Conservation (phyloP, 2,888 invertebrate species). For the Geophilus truncorum region DNA sequence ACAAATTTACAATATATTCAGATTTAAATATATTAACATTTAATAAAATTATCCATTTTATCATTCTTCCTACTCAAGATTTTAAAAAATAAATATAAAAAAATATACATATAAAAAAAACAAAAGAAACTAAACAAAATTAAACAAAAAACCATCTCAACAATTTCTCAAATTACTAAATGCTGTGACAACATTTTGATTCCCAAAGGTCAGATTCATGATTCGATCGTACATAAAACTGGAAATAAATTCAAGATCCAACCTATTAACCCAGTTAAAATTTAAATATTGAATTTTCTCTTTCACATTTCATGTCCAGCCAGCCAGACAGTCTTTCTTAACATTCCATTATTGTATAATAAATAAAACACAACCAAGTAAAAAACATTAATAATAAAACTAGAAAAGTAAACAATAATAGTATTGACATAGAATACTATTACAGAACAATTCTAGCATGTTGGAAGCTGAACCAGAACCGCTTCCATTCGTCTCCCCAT, state of each 20-base stretch:
- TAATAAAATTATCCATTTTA: neutral
- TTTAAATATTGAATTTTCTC: constrained; percentile 6
- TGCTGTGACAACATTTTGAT: neutral
- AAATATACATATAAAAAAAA: constrained; percentile 21
- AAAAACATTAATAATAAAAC: neutral
- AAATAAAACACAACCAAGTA: constrained; percentile 17
- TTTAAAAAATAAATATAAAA: constrained; percentile 9
- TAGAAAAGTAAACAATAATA: neutral
- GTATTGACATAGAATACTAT: neutral
- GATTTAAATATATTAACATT: neutral
- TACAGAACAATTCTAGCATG: neutral
- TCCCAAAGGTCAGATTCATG: constrained; percentile 6
- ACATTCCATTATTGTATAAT: constrained; percentile 17
- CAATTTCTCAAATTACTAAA: neutral
- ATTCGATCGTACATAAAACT: neutral
- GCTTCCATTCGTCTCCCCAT: constrained; percentile 25
- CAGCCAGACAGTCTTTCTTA: constrained; percentile 13
- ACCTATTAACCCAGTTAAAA: constrained; percentile 19
- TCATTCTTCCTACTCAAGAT: constrained; percentile 1
- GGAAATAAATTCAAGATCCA: neutral
- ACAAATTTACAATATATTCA: neutral
- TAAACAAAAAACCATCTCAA: neutral
- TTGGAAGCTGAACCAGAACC: constrained; percentile 7
- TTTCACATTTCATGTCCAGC: constrained; percentile 6
- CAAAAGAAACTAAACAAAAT: too few relatives aligned